Evolutionary conservation across 2,113 vertebrate species (phyloP), one percentile per base, ranked within the genome.

Genomic region (Eptesicus fuscus): DNA sequence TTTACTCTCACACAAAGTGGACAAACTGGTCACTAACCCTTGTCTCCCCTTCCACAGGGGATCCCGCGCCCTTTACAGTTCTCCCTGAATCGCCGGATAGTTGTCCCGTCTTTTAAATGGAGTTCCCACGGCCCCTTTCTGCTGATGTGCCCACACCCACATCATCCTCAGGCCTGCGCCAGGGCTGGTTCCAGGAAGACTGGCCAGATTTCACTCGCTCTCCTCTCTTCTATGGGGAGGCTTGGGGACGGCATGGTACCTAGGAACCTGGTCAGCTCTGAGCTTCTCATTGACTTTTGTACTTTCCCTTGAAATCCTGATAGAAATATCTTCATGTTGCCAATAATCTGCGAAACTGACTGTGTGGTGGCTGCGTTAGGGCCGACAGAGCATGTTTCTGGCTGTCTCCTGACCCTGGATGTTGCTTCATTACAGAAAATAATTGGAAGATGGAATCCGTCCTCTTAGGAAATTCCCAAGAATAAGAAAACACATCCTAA

Each of bases 61-160:
- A 20, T 6, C 35, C 69, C 18, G 28, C 1, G 0, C 1, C 14
- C 28, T 71, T 7, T 74, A 0, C 14, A 0, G 7, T 0, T n/a
- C 74, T 20, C 44, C 25, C 11, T 4, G 4, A 61, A 10, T 7
- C 8, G n/a, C 2, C 69, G 3, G 7, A 10, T 7, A 32, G 51
- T 1, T 32, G 51, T 28, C 35, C 74, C 59, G 32, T 49, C 22
- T 23, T 18, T 23, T n/a, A 4, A 59, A 30, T 40, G 32, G 3
- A 13, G 25, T 35, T 67, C 67, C 25, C 18, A 1, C 7, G 6
- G 40, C 42, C 20, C 51, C 67, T 49, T 9, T 37, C 73, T 2
- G 63, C 42, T 9, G 1, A n/a, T 40, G 20, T 4, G 28, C 32
- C 30, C 65, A 32, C 20, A 22, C 14, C 56, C 37, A 2, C 4